Conservation (phyloP, 2,888 invertebrate species). For the Melanargia galathea region DNA sequence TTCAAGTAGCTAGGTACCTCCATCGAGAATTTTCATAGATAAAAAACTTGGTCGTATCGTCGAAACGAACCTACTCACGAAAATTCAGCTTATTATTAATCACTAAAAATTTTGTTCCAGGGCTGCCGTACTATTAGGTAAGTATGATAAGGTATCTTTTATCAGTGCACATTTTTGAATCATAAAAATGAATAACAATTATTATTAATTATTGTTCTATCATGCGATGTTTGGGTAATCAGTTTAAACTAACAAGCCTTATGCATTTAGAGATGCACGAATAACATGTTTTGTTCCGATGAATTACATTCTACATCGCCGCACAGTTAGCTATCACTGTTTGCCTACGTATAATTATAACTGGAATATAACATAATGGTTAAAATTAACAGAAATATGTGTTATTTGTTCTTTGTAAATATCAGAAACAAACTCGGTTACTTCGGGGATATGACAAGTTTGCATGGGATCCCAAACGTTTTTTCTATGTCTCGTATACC, state of each 20-base stretch:
- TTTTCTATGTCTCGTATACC: slow-evolving; percentile 54
- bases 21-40: too few species aligned
- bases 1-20: too few species aligned
- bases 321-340: not conserved
- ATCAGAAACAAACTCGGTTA: slow-evolving; percentile 57
- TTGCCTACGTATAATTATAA: not conserved
- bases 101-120: too few species aligned
- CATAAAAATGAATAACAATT: not conserved
- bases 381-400: slow-evolving; percentile 3
- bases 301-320: not conserved
- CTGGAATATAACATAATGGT: slow-evolving; percentile 2
- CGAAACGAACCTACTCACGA: too few species aligned
- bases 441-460: slow-evolving; percentile 62
- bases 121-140: too few species aligned
- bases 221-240: slow-evolving; percentile 2
- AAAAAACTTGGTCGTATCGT: too few species aligned
- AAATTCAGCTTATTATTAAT: too few species aligned
- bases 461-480: slow-evolving; percentile 64
- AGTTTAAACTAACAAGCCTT: slow-evolving; percentile 15
- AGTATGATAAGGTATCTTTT: too few species aligned
- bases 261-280: slow-evolving; percentile 21
- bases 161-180: too few species aligned
- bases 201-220: not conserved
- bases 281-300: slow-evolving; percentile 14
- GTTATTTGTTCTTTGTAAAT: slow-evolving; percentile 25